Conservation (phyloP, 2,888 invertebrate genomes). For the Torymus auratus region DNA sequence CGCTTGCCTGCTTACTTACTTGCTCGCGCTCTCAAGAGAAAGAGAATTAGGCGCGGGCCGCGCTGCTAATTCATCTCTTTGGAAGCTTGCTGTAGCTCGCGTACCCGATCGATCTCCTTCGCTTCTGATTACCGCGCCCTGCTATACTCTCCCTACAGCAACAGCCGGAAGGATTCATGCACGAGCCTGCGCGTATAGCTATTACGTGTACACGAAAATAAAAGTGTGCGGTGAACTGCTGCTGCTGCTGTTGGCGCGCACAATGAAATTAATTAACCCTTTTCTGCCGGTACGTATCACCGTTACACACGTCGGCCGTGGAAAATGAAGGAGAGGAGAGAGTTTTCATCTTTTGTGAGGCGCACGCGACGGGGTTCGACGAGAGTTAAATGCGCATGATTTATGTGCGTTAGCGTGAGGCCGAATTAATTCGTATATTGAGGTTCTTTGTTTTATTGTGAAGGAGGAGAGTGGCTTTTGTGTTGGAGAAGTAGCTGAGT, state of each 20-base stretch:
- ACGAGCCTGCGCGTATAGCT: neutral
- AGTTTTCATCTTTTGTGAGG: neutral
- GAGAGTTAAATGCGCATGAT: slow-evolving; percentile 33
- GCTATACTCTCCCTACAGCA: neutral
- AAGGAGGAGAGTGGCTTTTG: too few relatives aligned
- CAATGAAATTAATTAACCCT: slow-evolving; percentile 45
- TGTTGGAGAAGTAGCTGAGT: too few relatives aligned
- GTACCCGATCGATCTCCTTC: slow-evolving; percentile 52
- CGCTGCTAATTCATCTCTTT: slow-evolving; percentile 45
- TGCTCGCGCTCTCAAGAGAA: neutral
- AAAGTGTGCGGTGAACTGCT: neutral
- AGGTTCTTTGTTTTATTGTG: too few relatives aligned
- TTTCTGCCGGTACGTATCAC: slow-evolving; percentile 3
- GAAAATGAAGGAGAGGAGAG: neutral
- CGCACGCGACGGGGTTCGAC: neutral
- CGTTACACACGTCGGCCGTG: neutral
- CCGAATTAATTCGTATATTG: too few relatives aligned
- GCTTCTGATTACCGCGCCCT: slow-evolving; percentile 37
- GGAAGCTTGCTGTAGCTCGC: neutral
- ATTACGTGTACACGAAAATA: too few relatives aligned
- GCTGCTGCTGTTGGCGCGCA: neutral
- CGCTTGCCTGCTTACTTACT: neutral
- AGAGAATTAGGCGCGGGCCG: slow-evolving; percentile 25
- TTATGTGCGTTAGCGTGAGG: slow-evolving; percentile 3
- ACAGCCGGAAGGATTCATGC: neutral